Percentiles rank a stretch among this genome's conserved stretches.
phyloP scores from a whole-genome alignment of 2,113 vertebrate genomes.

The Poecile atricapillus region DNA sequence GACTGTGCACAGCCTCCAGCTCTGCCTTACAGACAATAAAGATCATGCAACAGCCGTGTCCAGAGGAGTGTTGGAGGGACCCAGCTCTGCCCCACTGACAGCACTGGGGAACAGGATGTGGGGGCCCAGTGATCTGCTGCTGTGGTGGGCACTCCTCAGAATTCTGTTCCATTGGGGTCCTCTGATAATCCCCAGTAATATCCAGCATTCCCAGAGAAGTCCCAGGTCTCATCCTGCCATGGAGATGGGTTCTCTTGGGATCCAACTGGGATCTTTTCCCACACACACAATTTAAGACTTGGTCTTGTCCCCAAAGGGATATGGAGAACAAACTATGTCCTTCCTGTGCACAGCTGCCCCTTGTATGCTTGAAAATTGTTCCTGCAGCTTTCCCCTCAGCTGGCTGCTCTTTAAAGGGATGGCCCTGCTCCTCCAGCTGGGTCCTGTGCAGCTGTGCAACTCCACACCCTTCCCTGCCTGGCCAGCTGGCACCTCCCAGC shows the following conservation, averaged over 20 bases:
- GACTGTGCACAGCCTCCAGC: background rate
- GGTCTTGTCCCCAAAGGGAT: background rate
- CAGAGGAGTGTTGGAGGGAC: background rate
- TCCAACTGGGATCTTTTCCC: background rate
- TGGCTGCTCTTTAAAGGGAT: background rate
- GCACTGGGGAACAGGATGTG: background rate
- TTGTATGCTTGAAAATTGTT: background rate
- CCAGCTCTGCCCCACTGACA: background rate
- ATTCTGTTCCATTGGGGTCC: background rate
- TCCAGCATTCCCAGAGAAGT: background rate
- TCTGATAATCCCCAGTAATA: background rate
- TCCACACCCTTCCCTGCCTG: background rate
- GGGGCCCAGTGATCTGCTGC: background rate
- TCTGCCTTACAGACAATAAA: constrained; percentile 21
- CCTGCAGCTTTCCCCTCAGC: background rate
- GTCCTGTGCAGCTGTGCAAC: background rate
- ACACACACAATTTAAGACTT: background rate
- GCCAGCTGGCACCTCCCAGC: background rate
- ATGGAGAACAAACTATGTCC: background rate
- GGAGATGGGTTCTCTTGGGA: background rate
- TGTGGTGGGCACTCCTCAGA: background rate
- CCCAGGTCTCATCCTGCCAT: background rate
- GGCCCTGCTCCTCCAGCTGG: fast-evolving
- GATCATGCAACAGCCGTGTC: fast-evolving
- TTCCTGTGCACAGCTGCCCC: background rate